Base-by-base conservation (phyloP, 2,888 invertebrate genomes). In the Melanargia galathea region DNA sequence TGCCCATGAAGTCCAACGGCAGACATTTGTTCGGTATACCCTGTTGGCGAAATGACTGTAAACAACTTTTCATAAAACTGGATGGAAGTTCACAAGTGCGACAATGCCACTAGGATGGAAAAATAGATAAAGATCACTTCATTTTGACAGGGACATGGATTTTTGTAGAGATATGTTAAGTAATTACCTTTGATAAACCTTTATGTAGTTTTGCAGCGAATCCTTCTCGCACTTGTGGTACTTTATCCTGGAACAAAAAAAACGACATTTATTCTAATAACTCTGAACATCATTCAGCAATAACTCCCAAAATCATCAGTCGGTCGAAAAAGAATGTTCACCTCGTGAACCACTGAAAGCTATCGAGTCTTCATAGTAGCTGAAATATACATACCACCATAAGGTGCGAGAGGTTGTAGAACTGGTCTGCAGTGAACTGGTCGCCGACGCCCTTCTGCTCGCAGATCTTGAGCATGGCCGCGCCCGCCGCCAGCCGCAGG, bases 401-500 rank as follows among this genome's bases (percentile, higher is more conserved):
- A 64, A 99, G 93, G 76, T 96, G 95, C 1, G 98, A 97, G 35
- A 99, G 92, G 79, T 97, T 97, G 81, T 97, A 98, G 91, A 97
- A 99, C 91, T 99, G 98, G 75, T 98, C 97, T 0, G 97, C 96
- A 2, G 96, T 97, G 81, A 97, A 97, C 83, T 98, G 97, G 84
- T 98, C 98, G 0, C 98, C 97, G 60, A 98, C 99, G 55, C 97
- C 97, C 80, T 97, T 97, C 84, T 99, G 98, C 79, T 99, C 98
- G 86, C 98, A 98, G 55, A 99, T 96, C 91, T 98, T 99, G 58
- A 99, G 90, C 96, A 99, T 98, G 54, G 98, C 97, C 82, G 97
- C 97, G 61, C 98, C 99, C 6, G 99, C 98, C 13, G 97, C 95
- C 45, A 99, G 89, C 64, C 99, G 93, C 52, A 99, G 83, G 94